Base-by-base conservation (phyloP, 2,113 vertebrate genomes). In the Mobula birostris region DNA sequence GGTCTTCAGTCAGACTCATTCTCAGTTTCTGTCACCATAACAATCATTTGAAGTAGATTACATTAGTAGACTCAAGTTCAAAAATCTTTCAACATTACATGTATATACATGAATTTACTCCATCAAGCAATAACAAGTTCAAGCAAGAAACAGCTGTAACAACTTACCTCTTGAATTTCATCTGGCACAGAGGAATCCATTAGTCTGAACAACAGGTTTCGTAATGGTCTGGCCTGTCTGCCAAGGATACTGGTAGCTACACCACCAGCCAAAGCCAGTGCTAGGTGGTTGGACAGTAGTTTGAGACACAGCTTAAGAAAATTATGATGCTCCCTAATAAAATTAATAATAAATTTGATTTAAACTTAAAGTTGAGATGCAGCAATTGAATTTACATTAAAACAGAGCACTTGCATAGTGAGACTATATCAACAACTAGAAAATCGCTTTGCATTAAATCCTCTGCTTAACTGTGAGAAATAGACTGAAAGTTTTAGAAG, bases 101-200 rank as follows among this genome's bases (percentile, higher is more conserved):
- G 11, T 58, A 87, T 29, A n/a, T 5, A 87, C 61, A 4, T 7
- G 24, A 29, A 58, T 61, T 82, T 7, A 48, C 11, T 82, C 32
- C 17, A 82, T 61, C 92, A 7, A 27, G 27, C 68, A 94, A 94
- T 48, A 36, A 94, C 72, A 48, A 56, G n/a, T 56, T 74, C 91
- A 74, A 76, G 24, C 27, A 74, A 14, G 48, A n/a, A 61, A n/a
- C 19, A 58, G 2, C 7, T 48, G 7, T 40, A 74, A 93, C 14
- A 93, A 93, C 78, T 95, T 96, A 99, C 99, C 97, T 99, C 99
- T 95, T 99, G 99, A 95, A 99, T 99, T 97, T 99, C 98, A 95
- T 99, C 99, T 40, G 99, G 99, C 36, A 99, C 99, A 29, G 98
- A 99, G 0, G 98, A 98, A 95, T 99, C 99, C 99, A 99, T 99